phyloP scores from a whole-genome alignment of 2,888 invertebrate species.

The Campopleginae sp. region DNA sequence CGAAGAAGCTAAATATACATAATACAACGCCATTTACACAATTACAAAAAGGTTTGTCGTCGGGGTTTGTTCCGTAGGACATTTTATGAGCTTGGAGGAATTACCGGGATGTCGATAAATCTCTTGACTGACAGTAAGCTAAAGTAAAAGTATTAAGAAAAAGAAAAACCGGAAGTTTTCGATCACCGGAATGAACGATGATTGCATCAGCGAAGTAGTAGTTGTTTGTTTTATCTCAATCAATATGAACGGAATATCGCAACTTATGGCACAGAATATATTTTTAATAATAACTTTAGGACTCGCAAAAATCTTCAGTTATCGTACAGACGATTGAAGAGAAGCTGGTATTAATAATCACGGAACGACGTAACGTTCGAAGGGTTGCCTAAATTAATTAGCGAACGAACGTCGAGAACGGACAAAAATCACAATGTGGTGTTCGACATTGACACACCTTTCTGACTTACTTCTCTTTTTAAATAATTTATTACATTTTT shows the following conservation, averaged over 20 bases:
- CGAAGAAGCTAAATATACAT: slow-evolving; percentile 73
- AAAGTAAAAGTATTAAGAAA: slow-evolving; percentile 39
- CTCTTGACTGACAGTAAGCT: slow-evolving; percentile 19
- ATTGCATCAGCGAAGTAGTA: slow-evolving; percentile 5
- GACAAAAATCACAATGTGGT: slow-evolving; percentile 62
- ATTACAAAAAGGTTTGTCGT: slow-evolving; percentile 73
- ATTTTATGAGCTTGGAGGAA: neutral
- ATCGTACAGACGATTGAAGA: slow-evolving; percentile 54
- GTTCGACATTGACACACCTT: slow-evolving; percentile 52
- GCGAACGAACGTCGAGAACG: slow-evolving; percentile 46
- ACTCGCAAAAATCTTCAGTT: slow-evolving; percentile 43
- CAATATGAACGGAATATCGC: slow-evolving; percentile 72
- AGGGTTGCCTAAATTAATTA: slow-evolving; percentile 39
- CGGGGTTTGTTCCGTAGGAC: neutral
- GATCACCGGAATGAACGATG: slow-evolving; percentile 14
- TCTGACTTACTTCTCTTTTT: slow-evolving; percentile 41
- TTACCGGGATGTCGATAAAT: slow-evolving; percentile 41
- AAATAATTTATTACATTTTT: slow-evolving; percentile 41
- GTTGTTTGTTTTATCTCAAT: slow-evolving; percentile 36
- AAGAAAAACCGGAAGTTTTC: slow-evolving; percentile 20
- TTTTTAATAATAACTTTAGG: slow-evolving; percentile 63
- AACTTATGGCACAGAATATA: slow-evolving; percentile 79
- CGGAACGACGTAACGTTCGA: slow-evolving; percentile 46
- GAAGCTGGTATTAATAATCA: slow-evolving; percentile 52
- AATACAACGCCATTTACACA: slow-evolving; percentile 75